phyloP scores from a whole-genome alignment of 2,797 vertebrate species.

The Sebastiscus albofasciatus region DNA sequence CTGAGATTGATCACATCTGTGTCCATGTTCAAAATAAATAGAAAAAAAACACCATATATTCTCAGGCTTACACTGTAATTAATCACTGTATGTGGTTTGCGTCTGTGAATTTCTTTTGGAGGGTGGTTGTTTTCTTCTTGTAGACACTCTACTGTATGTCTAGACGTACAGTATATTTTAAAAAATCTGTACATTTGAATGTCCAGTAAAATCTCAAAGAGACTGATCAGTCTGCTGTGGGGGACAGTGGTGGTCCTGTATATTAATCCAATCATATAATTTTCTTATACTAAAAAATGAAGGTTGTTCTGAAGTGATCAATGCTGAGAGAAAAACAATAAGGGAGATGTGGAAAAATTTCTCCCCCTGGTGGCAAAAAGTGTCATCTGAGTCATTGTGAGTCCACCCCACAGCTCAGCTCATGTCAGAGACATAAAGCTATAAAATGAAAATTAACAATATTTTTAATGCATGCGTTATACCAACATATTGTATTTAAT shows the following conservation, averaged over 20 bases:
- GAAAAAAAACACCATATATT: too few species aligned
- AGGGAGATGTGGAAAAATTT: background rate
- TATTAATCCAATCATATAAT: background rate
- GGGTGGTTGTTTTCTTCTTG: background rate
- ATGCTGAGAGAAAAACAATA: background rate
- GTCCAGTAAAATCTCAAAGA: too few species aligned
- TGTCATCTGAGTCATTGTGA: background rate
- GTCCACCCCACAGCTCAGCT: background rate
- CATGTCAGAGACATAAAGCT: background rate
- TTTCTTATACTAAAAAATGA: background rate
- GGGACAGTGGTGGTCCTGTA: background rate
- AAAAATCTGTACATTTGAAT: background rate
- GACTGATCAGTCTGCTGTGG: background rate
- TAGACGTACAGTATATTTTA: background rate
- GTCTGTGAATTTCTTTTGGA: background rate
- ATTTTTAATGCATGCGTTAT: background rate
- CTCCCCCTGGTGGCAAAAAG: constrained; percentile 51
- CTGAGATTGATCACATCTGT: background rate
- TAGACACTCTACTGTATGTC: background rate
- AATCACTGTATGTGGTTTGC: background rate
- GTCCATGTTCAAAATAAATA: background rate
- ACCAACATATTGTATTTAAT: background rate
- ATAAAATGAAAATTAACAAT: background rate
- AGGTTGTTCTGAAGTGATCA: background rate
- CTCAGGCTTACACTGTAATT: background rate